Conservation (phyloP, 2,797 vertebrate species). For the Pseudomugil tenellus region DNA sequence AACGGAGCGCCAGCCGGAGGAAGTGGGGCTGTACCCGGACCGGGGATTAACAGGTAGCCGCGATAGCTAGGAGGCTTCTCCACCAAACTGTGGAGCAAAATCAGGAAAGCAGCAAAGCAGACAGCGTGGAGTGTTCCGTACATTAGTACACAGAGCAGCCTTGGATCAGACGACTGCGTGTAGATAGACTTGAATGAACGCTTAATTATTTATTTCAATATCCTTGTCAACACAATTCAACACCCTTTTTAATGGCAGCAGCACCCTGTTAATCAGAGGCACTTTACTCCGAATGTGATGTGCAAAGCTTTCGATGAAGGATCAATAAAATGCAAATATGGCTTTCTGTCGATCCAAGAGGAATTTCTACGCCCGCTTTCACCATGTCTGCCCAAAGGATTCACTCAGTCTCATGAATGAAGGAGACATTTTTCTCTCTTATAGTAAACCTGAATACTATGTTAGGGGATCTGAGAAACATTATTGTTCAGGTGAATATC, state of each 20-base stretch:
- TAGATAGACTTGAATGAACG: constrained; percentile 69
- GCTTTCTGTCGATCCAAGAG: constrained; percentile 17
- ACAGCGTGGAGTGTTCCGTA: constrained; percentile 35
- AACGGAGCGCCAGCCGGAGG: constrained; percentile 84
- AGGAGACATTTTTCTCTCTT: constrained; percentile 27
- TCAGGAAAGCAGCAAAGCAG: constrained; percentile 24
- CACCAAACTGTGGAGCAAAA: constrained; percentile 43
- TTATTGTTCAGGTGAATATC: constrained; percentile 11
- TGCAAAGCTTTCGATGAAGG: constrained; percentile 31
- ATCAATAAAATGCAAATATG: constrained; percentile 44
- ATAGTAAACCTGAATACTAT: constrained; percentile 20
- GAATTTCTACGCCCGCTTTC: constrained; percentile 68
- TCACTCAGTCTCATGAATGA: constrained; percentile 61
- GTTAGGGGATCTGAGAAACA: constrained; percentile 10
- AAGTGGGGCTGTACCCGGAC: constrained; percentile 78
- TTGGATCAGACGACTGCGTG: constrained; percentile 59
- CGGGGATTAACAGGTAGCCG: constrained; percentile 86
- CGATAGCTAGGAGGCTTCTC: constrained; percentile 57
- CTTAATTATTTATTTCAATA: constrained; percentile 83
- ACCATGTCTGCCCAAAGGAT: constrained; percentile 55
- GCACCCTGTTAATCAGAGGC: constrained; percentile 27
- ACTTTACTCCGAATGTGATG: constrained; percentile 33
- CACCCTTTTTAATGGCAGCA: constrained; percentile 37
- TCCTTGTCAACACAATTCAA: constrained; percentile 72
- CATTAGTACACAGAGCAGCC: constrained; percentile 48